phyloP scores from a whole-genome alignment of 2,888 invertebrate species.

The Eupithecia insigniata region DNA sequence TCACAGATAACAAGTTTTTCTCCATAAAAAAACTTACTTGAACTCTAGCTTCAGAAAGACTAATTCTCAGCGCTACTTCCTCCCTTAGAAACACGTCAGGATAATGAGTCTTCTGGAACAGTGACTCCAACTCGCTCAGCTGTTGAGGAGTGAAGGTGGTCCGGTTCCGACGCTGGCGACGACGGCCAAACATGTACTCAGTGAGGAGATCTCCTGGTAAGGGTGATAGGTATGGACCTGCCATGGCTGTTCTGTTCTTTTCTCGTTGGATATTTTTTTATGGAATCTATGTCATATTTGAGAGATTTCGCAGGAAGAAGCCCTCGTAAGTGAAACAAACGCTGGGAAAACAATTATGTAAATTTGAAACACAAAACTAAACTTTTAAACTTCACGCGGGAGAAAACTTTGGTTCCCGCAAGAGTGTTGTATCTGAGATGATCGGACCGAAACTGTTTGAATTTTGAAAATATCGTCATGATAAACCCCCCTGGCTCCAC shows the following conservation, averaged over 20 bases:
- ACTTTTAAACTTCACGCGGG: slow-evolving; percentile 56
- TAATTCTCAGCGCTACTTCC: slow-evolving; percentile 95
- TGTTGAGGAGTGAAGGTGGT: slow-evolving; percentile 98
- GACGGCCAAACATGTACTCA: slow-evolving; percentile 96
- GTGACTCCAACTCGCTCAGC: slow-evolving; percentile 93
- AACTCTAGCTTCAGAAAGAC: slow-evolving; percentile 95
- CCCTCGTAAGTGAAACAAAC: background rate
- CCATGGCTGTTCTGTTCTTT: slow-evolving; percentile 83
- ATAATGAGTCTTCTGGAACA: slow-evolving; percentile 97
- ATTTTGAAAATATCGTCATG: slow-evolving; percentile 67
- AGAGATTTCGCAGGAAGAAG: background rate
- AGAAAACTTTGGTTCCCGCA: slow-evolving; percentile 47
- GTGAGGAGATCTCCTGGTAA: slow-evolving; percentile 94
- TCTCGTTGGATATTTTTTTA: background rate
- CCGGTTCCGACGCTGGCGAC: slow-evolving; percentile 94
- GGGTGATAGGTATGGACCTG: slow-evolving; percentile 93
- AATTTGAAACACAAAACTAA: slow-evolving; percentile 35
- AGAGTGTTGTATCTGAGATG: slow-evolving; percentile 57
- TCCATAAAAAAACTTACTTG: slow-evolving; percentile 85
- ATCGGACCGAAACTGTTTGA: slow-evolving; percentile 69
- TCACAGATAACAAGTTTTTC: slow-evolving; percentile 12
- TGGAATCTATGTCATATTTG: background rate
- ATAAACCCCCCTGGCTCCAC: slow-evolving; percentile 79
- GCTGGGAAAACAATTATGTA: background rate
- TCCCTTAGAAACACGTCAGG: slow-evolving; percentile 95